Conservation (phyloP, 2,113 vertebrate species). For the Clarias macrocephalus region DNA sequence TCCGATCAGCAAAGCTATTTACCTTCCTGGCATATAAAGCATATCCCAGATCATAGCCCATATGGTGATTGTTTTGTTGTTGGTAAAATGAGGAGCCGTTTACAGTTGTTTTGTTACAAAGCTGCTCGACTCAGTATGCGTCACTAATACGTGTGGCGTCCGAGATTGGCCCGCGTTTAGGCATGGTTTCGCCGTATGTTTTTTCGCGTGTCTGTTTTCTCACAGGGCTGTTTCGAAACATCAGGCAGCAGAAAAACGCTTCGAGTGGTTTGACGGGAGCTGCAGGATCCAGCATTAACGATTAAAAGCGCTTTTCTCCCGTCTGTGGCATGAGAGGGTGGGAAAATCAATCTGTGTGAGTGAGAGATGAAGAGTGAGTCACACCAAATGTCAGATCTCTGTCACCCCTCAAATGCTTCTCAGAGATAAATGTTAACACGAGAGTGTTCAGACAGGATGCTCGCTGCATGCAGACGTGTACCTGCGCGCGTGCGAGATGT, state of each 20-base stretch:
- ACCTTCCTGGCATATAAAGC: not conserved
- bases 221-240: not conserved
- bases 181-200: not conserved
- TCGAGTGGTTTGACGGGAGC: conserved; percentile 17
- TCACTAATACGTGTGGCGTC: not conserved
- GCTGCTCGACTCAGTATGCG: not conserved
- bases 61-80: not conserved
- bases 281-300: conserved; percentile 33
- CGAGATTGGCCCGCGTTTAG: not conserved
- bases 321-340: conserved; percentile 32
- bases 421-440: conserved; percentile 31
- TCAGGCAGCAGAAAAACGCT: conserved; percentile 24
- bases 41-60: no score
- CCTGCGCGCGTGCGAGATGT: not conserved
- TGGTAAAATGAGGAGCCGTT: not conserved
- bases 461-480: not conserved
- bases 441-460: conserved; percentile 10
- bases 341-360: conserved; percentile 32
- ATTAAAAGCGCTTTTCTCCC: conserved; percentile 45
- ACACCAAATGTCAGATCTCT: conserved; percentile 43
- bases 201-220: conserved; percentile 25
- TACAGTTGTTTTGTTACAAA: not conserved
- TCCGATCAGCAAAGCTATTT: not conserved
- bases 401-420: conserved; percentile 25
- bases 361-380: conserved; percentile 29